phyloP scores from a whole-genome alignment of 2,888 invertebrate genomes.

The Ormyrus thymus region DNA sequence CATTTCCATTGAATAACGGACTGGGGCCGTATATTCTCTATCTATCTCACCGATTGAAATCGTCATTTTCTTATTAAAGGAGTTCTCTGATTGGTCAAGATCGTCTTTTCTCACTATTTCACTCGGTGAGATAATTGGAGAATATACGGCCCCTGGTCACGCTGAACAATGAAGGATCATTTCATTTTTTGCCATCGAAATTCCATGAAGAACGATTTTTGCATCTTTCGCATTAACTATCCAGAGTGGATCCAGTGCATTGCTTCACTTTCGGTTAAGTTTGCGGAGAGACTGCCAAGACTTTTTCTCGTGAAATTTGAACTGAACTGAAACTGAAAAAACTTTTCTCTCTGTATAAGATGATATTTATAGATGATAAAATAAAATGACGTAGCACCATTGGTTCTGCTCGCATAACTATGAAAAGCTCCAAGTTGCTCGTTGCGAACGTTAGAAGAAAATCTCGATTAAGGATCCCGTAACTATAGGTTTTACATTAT shows the following conservation, averaged over 20 bases:
- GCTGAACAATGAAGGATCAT: no score
- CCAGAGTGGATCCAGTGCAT: no score
- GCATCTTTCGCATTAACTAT: not conserved
- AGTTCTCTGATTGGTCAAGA: no score
- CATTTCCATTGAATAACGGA: slow-evolving; percentile 43
- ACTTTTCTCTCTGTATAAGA: not conserved
- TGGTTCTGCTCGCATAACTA: not conserved
- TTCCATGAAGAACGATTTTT: slow-evolving; percentile 25
- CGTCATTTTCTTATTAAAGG: no score
- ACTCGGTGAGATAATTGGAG: no score
- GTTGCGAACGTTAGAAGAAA: slow-evolving; percentile 10
- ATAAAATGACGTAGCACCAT: not conserved
- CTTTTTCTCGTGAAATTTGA: no score
- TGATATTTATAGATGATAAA: not conserved
- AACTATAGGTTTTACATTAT: slow-evolving; percentile 25
- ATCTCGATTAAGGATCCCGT: slow-evolving; percentile 35
- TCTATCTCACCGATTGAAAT: no score
- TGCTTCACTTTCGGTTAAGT: slow-evolving; percentile 31
- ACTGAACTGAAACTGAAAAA: no score
- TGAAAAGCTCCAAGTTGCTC: slow-evolving; percentile 8
- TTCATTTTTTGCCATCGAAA: slow-evolving; percentile 16
- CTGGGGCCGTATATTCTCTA: not conserved
- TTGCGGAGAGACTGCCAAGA: not conserved
- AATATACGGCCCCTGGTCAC: no score
- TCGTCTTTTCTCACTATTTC: no score